Percentiles rank a stretch among this genome's conserved stretches.
phyloP scores from a whole-genome alignment of 1,140 invertebrate species.

The Pogonognathellus flavescens region DNA sequence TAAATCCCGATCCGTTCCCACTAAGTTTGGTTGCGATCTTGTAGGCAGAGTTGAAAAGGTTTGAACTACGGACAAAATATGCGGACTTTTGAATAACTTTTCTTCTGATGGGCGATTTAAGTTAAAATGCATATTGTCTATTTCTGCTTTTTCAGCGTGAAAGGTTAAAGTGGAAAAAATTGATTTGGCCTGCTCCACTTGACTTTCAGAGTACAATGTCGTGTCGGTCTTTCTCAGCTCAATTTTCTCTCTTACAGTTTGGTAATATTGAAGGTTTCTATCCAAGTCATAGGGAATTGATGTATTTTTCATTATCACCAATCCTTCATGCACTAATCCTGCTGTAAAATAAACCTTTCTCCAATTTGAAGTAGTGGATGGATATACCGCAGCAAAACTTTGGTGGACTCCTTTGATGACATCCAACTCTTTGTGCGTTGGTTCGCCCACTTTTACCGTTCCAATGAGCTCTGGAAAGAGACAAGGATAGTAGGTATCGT shows the following conservation, averaged over 20 bases:
- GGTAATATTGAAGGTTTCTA: neutral
- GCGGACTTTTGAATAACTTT: neutral
- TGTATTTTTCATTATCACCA: neutral
- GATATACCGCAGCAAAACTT: neutral
- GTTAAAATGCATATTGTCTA: neutral
- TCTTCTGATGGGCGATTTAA: neutral
- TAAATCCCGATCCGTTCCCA: neutral
- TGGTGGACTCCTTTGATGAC: neutral
- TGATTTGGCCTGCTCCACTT: neutral
- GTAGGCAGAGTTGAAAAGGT: neutral
- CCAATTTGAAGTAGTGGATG: neutral
- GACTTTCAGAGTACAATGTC: neutral
- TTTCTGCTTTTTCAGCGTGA: neutral
- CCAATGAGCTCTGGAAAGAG: neutral
- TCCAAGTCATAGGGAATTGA: neutral
- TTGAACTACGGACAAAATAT: neutral
- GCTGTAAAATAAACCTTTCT: neutral
- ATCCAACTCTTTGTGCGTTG: neutral
- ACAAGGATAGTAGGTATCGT: neutral
- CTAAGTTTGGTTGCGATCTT: neutral
- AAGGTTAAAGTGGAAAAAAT: neutral
- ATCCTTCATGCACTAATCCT: neutral
- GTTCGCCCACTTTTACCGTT: neutral
- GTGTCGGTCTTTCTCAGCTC: neutral
- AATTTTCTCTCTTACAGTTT: neutral